A percentile compares a stretch with the other conserved stretches of the same genome.
Conservation (phyloP, 2,113 vertebrate genomes). For the Dinomys branickii region DNA sequence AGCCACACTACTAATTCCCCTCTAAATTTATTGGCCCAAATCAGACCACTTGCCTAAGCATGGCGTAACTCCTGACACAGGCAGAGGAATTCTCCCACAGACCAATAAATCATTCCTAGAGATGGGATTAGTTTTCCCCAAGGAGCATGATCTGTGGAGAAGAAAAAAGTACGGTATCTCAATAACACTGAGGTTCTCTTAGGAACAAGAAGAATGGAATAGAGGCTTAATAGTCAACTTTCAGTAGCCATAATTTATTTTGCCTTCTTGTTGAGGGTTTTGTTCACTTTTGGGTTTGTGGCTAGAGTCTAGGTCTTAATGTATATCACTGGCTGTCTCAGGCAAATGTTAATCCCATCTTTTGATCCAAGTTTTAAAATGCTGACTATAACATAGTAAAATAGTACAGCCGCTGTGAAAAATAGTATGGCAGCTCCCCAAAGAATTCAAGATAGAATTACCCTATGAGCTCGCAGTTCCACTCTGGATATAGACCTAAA, state of each 20-base stretch:
- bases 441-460: slow-evolving; percentile 1
- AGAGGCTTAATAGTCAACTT: neutral
- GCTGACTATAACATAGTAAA: neutral
- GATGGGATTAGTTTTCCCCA: neutral
- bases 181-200: neutral
- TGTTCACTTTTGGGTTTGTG: neutral
- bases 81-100: neutral
- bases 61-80: neutral
- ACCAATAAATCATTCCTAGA: neutral
- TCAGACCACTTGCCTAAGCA: neutral
- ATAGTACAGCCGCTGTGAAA: neutral
- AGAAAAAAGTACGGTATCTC: neutral
- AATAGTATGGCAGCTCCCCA: neutral
- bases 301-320: neutral
- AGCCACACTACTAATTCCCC: neutral
- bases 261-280: neutral
- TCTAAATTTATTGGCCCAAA: neutral
- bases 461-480: neutral
- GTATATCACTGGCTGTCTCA: neutral
- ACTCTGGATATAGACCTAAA: neutral
- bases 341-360: neutral
- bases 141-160: neutral
- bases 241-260: neutral
- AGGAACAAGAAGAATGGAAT: neutral
- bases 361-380: slow-evolving; percentile 32